Conservation (phyloP, 2,888 invertebrate genomes). For the Polietes domitor region DNA sequence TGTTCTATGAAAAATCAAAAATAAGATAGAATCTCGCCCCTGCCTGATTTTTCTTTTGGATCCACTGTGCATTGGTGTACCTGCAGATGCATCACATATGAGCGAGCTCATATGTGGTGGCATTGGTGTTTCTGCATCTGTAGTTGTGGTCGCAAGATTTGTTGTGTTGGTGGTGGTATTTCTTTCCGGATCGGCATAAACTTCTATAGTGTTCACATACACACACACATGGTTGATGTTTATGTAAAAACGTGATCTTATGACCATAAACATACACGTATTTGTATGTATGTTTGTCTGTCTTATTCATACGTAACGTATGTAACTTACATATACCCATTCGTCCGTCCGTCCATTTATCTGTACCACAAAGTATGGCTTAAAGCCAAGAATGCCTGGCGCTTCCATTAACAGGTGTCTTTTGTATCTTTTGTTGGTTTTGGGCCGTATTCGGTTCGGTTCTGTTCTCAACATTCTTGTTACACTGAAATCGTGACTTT, state of each 20-base stretch:
- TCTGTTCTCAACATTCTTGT: conserved; percentile 53
- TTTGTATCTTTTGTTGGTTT: conserved; percentile 38
- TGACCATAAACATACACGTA: not conserved
- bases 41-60: too few relatives aligned
- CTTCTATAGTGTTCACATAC: not conserved
- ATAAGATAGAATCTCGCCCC: too few relatives aligned
- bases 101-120: not conserved
- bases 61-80: not conserved
- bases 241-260: conserved; percentile 32
- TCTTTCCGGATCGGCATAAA: not conserved
- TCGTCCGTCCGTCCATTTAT: not conserved
- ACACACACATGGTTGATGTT: not conserved
- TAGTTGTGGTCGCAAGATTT: not conserved
- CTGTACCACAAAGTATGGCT: not conserved
- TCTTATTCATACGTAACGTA: too few relatives aligned
- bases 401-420: conserved; percentile 62
- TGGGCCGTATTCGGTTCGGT: conserved; percentile 39
- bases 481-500: conserved; percentile 66
- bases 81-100: not conserved
- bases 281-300: not conserved
- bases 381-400: conserved; percentile 36
- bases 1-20: too few relatives aligned
- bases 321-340: not conserved
- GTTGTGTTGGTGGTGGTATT: not conserved
- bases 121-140: not conserved